Base-by-base conservation (phyloP, 2,888 invertebrate species). In the Synanthedon vespiformis region DNA sequence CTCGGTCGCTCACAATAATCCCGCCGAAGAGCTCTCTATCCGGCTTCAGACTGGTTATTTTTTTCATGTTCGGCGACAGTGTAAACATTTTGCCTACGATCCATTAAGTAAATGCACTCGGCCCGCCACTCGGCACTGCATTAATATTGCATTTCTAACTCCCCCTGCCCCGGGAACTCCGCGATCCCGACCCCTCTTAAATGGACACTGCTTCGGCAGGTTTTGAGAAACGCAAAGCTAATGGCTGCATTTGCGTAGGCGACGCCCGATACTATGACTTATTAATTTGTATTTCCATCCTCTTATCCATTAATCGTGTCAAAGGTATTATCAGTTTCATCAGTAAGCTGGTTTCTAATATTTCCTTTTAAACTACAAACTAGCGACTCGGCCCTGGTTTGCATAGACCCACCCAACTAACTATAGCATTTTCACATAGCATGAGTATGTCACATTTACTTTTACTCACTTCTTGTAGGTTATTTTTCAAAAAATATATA, bases 61-160 rank as follows among this genome's bases (percentile, higher is more conserved):
- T 63, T 78, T 78, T 75, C 69, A 63, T 73, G 70, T 76, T 76
- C 69, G 72, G 70, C 72, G 71, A 72, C 71, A 77, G 72, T 72
- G 74, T 79, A 82, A 82, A 79, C 77, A 84, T 77, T 83, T 82
- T 79, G 78, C 80, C 75, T 80, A 78, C 78, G 75, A 78, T 80
- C 85, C 82, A 85, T 86, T 85, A 84, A 80, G 83, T 80, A 83
- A 82, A 83, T 86, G 81, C 82, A 84, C 79, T 82, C 76, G 69
- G 71, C 72, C 68, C 77, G 68, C 79, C 72, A 79, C 80, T 80
- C 80, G 72, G 73, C 72, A 75, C 74, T 88, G 87, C 89, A 89
- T 89, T 89, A 90, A 90, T 89, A 89, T 89, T 89, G 88, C 89
- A 90, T 89, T 89, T 89, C 86, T 86, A 84, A 79, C 72, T 69